Evolutionary conservation across 2,113 vertebrate species (phyloP).

Genomic region (Falcunculus frontatus): DNA sequence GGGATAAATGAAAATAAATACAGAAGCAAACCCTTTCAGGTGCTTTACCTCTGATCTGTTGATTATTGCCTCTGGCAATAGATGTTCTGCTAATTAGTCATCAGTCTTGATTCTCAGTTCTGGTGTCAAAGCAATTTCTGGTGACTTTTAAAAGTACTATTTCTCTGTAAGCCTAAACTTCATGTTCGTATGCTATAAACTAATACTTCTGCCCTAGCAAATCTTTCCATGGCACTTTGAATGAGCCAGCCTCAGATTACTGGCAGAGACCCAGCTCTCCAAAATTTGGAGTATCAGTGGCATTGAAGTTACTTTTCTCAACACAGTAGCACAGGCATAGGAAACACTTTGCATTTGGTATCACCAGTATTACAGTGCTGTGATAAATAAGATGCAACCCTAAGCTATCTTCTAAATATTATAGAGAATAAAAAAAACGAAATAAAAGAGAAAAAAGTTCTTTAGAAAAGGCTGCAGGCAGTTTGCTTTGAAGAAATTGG

Average conservation of each 20-base stretch:
- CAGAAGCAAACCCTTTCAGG: not conserved
- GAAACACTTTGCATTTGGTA: not conserved
- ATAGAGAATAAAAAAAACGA: rapidly evolving
- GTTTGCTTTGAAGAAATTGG: not conserved
- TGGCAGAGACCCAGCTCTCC: not conserved
- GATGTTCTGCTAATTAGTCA: not conserved
- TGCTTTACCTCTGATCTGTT: not conserved
- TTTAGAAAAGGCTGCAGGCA: not conserved
- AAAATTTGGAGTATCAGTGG: not conserved
- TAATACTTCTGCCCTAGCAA: not conserved
- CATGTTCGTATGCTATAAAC: not conserved
- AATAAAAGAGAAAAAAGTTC: not conserved
- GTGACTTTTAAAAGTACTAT: not conserved
- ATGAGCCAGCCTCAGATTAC: not conserved
- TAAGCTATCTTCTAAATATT: not conserved
- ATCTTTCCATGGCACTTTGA: not conserved
- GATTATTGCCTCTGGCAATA: not conserved
- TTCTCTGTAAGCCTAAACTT: not conserved
- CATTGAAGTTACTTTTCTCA: not conserved
- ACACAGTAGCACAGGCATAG: not conserved
- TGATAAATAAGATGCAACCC: not conserved
- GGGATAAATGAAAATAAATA: not conserved
- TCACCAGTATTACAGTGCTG: not conserved
- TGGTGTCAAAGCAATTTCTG: not conserved
- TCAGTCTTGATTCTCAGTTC: not conserved